Percentiles rank a stretch among this genome's conserved stretches.
phyloP scores from a whole-genome alignment of 2,888 invertebrate genomes.

The Corythucha ciliata region DNA sequence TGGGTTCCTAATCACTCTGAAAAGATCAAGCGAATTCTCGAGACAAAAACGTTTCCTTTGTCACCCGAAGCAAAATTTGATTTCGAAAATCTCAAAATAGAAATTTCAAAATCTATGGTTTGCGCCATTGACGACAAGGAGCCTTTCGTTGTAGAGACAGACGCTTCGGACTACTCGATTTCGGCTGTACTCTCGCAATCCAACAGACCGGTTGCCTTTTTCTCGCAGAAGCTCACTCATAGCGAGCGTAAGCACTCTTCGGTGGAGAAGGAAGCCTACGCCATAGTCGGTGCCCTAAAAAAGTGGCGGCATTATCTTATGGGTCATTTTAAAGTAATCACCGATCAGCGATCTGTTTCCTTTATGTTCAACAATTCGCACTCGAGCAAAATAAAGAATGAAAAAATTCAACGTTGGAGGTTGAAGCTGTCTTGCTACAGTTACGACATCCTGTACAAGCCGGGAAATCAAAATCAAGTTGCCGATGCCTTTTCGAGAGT shows the following conservation, averaged over 20 bases:
- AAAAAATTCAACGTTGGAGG: slow-evolving; percentile 2
- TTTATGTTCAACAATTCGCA: slow-evolving; percentile 19
- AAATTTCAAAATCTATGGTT: slow-evolving; percentile 9
- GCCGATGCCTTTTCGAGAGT: slow-evolving; percentile 18
- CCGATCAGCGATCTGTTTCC: slow-evolving; percentile 18
- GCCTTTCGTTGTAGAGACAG: slow-evolving; percentile 2
- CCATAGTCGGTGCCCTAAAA: slow-evolving; percentile 30
- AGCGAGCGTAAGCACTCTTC: slow-evolving; percentile 27
- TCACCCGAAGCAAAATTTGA: neutral
- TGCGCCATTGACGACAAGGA: slow-evolving; percentile 3
- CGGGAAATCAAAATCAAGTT: slow-evolving; percentile 1
- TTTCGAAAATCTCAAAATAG: neutral
- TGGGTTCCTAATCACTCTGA: neutral
- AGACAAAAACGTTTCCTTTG: slow-evolving; percentile 1
- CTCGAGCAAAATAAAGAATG: slow-evolving; percentile 19
- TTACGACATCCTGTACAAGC: slow-evolving; percentile 17
- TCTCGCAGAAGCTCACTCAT: slow-evolving; percentile 21
- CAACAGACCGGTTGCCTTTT: slow-evolving; percentile 22
- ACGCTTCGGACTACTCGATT: slow-evolving; percentile 9
- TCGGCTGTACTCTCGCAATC: slow-evolving; percentile 9
- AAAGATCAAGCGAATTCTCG: neutral
- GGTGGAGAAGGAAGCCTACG: slow-evolving; percentile 32
- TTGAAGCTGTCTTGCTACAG: slow-evolving; percentile 16
- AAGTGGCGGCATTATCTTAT: slow-evolving; percentile 31
- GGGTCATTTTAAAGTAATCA: slow-evolving; percentile 28